Evolutionary conservation across 2,888 invertebrate species (phyloP), one percentile per base, ranked within the genome.

Genomic region (Xylota sylvarum): DNA sequence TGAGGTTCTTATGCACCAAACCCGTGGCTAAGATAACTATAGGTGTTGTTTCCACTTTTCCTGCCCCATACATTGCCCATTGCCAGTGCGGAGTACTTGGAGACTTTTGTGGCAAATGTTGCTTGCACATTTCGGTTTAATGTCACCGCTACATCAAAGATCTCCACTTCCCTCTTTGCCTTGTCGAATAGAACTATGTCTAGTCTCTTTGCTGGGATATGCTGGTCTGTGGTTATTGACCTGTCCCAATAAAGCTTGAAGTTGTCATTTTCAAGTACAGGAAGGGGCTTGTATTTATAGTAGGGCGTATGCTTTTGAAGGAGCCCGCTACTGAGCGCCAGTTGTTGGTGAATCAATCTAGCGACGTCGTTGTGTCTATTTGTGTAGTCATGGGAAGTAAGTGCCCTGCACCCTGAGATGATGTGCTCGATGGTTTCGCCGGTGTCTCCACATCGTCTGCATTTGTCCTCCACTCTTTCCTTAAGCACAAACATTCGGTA

Each of bases 361-460:
- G 58, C 35, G 19, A 35, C 19, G 23, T 55, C 55, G n/a, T 69
- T 52, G 27, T 69, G 69, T 55, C 40, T 37, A n/a, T 43, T 4
- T 2, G 43, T 69, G 23, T 69, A 69, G 0, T 55, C 69, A 0
- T n/a, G 6, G 5, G 55, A 17, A 7, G 40, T 19, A 14, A 60
- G 32, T 6, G 48, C 35, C 1, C 48, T 58, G 30, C 60, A 35
- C 7, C 60, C 48, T 23, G 23, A 23, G 9, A 72, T n/a, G n/a
- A n/a, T n/a, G n/a, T n/a, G n/a, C n/a, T n/a, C n/a, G n/a, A n/a
- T 58, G 0, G 48, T 72, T 27, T 72, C 37, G 30, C 48, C 55
- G 4, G 23, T 23, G 23, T 23, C 1, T 23, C 23, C 23, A 23
- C 23, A 3, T 1, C 3, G 23, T 23, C 23, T 3, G 3, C 23